These are phyloP conservation scores for Sphenopsis melanotis DNA, from an alignment of 2,797 vertebrate genomes.

Conservation along the genomic window DNA sequence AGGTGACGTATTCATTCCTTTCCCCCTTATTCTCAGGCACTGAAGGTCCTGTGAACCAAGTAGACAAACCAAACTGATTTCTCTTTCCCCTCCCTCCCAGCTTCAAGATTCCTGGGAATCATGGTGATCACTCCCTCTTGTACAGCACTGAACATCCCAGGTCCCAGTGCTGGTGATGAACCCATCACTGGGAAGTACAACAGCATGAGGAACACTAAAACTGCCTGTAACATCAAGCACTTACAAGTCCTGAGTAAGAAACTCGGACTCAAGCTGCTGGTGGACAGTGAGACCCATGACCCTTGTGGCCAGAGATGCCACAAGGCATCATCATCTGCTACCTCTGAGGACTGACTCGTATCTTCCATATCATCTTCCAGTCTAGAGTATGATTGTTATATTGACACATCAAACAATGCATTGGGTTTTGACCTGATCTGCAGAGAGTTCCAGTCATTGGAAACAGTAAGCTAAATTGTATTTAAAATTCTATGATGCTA, in stretches of 20 bases:
- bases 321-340: neutral
- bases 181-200: fast-evolving
- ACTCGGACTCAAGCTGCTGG: neutral
- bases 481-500: neutral
- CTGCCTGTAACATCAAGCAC: neutral
- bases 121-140: neutral
- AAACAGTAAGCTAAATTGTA: neutral
- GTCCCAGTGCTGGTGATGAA: neutral
- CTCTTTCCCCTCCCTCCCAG: neutral
- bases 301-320: neutral
- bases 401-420: neutral
- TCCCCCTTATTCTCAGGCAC: neutral
- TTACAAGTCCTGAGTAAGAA: neutral
- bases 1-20: fast-evolving
- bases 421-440: neutral
- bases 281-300: neutral
- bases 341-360: fast-evolving
- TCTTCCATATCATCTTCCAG: neutral
- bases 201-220: neutral
- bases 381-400: neutral
- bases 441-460: neutral
- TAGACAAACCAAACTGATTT: neutral
- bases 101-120: neutral
- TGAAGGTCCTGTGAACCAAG: neutral
- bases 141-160: neutral